Evolutionary conservation across 2,797 vertebrate genomes (phyloP), one percentile per base, ranked within the genome.

Genomic region (Argentina silus): DNA sequence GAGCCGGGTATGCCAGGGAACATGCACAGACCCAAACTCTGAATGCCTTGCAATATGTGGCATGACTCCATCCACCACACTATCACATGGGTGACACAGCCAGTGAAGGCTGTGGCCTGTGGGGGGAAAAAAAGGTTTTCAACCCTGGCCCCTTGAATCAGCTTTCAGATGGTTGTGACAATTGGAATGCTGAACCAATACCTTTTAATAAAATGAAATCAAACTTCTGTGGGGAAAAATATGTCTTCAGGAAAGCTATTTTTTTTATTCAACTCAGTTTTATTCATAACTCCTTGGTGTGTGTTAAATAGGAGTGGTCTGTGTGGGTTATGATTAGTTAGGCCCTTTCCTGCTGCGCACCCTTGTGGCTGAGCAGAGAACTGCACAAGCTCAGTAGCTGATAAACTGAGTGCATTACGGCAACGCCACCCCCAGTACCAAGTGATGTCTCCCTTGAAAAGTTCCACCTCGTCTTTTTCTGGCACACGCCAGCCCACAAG

Each of bases 21-120:
- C 2, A 0, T 2, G 10, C 78, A 48, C 27, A 71, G 0, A 12
- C 63, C 87, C 21, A 93, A 83, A 77, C 90, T 93, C 64, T 93
- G 75, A 91, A 59, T 23, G 7, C 21, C 42, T 3, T 14, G 4
- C 12, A 12, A 50, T 12, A 4, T 14, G 23, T 44, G 64, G 1
- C 7, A 11, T 0, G 23, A 23, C 27, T 23, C 21, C 19, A 21
- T 19, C 7, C 27, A 43, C 0, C 12, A 63, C 53, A 23, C 3
- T 9, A 1, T 53, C 27, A 36, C 4, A 36, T 36, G 27, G 2
- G 2, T 36, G 27, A 2, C 4, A 1, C 4, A 36, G 27, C 27
- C 27, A 36, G 27, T 36, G 27, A 36, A 36, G n/a, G n/a, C n/a
- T n/a, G n/a, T n/a, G n/a, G n/a, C n/a, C n/a, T n/a, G n/a, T n/a